Evolutionary conservation across 2,113 vertebrate genomes (phyloP), one percentile per base, ranked within the genome.

Genomic region (Nannobrachium achirus): DNA sequence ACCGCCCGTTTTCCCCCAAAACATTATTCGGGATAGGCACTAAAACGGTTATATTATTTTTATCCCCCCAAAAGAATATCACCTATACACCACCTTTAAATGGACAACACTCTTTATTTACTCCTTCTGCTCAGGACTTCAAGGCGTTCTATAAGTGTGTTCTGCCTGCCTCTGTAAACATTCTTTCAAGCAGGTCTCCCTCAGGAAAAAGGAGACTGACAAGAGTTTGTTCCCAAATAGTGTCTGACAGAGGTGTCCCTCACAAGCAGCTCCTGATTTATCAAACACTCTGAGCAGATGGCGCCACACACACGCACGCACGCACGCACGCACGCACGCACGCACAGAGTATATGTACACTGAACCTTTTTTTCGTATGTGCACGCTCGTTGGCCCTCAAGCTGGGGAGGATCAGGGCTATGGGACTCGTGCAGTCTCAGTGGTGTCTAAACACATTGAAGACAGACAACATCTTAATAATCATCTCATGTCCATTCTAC

Each of bases 381-480:
- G 8, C 38, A 46, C 65, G 71, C 63, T 61, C n/a, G n/a, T 58
- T 56, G 72, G 76, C 60, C 83, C 81, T 88, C 83, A 88, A 91
- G 89, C 90, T 91, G 84, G 86, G 88, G 79, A 52, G 63, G 67
- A 81, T 73, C 75, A 48, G 75, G 82, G 80, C 83, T 81, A 64
- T 69, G 78, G 86, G 82, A 88, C 56, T 57, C 66, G 62, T 76
- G 69, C 62, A 65, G 87, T 89, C 89, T 88, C 80, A 20, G 62
- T 63, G 78, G 75, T 82, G 84, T 90, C 88, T 79, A 64, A 89
- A 85, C 68, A 75, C 77, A 79, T 70, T 74, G 78, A 86, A 75
- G 63, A 84, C 82, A 86, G 88, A 90, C 89, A 85, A 91, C 50
- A 75, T 90, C 90, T 91, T 93, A 93, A 93, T 91, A 88, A 91